These are phyloP conservation scores for Troglohyphantes excavatus DNA, from an alignment of 2,888 invertebrate genomes.

Conservation along the genomic window DNA sequence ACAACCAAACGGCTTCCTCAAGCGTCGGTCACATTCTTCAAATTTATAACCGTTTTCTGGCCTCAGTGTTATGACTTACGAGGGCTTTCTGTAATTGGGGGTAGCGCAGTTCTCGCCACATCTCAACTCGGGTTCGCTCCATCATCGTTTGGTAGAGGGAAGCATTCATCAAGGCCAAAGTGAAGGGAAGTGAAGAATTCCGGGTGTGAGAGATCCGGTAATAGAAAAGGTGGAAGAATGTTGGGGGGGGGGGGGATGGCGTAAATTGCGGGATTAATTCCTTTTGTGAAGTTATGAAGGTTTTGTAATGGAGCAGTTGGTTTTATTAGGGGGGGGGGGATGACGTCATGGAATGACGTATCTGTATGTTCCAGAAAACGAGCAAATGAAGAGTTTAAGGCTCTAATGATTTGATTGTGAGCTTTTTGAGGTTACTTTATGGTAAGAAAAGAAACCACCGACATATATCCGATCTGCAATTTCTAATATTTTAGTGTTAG, in stretches of 20 bases:
- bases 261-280: neutral
- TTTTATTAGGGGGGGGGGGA: neutral
- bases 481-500: too few species aligned
- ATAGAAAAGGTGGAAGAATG: constrained; percentile 4
- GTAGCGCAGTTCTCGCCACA: constrained; percentile 17
- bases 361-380: too few species aligned
- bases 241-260: neutral
- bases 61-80: constrained; percentile 34
- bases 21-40: constrained; percentile 30
- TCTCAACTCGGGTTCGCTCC: constrained; percentile 5
- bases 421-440: too few species aligned
- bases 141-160: constrained; percentile 43
- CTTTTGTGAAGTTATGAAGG: neutral
- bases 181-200: neutral
- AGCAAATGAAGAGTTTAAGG: too few species aligned
- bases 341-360: too few species aligned
- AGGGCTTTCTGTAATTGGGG: constrained; percentile 50
- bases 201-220: neutral
- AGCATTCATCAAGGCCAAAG: constrained; percentile 41
- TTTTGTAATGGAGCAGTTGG: neutral
- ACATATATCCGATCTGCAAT: too few species aligned
- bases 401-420: too few species aligned
- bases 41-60: constrained; percentile 33
- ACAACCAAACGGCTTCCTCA: neutral
- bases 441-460: too few species aligned